phyloP scores from a whole-genome alignment of 2,113 vertebrate species.

The Pheucticus melanocephalus region DNA sequence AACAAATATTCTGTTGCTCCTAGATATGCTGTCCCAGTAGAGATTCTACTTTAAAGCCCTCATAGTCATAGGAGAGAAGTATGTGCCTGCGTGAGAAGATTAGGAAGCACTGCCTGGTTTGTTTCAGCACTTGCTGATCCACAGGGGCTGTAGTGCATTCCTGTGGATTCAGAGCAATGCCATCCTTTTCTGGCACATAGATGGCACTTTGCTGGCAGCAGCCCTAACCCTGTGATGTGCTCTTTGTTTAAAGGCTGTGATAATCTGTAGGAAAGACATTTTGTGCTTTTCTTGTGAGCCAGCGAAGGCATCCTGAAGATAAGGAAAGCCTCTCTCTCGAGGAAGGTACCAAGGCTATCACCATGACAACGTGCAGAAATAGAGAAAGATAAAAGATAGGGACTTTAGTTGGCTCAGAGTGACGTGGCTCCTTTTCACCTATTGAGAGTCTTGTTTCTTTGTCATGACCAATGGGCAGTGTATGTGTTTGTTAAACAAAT shows the following conservation, averaged over 20 bases:
- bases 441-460: too few species aligned
- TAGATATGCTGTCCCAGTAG: background rate
- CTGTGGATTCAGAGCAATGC: background rate
- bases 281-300: too few species aligned
- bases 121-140: background rate
- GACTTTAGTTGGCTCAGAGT: too few species aligned
- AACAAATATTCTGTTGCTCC: background rate
- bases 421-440: too few species aligned
- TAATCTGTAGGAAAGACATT: too few species aligned
- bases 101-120: background rate
- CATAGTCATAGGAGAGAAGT: background rate
- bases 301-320: too few species aligned
- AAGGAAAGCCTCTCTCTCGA: too few species aligned
- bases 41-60: background rate
- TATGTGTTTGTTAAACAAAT: too few species aligned
- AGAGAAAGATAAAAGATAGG: too few species aligned
- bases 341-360: too few species aligned
- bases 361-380: too few species aligned
- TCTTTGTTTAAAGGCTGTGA: background rate
- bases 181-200: background rate
- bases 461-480: too few species aligned
- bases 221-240: background rate
- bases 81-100: background rate
- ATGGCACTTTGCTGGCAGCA: background rate
- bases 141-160: rapidly evolving